Percentiles rank a stretch among this genome's conserved stretches.
Evolutionary conservation across 2,113 vertebrate species (phyloP).

Genomic region (Phylloscopus trochilus): DNA sequence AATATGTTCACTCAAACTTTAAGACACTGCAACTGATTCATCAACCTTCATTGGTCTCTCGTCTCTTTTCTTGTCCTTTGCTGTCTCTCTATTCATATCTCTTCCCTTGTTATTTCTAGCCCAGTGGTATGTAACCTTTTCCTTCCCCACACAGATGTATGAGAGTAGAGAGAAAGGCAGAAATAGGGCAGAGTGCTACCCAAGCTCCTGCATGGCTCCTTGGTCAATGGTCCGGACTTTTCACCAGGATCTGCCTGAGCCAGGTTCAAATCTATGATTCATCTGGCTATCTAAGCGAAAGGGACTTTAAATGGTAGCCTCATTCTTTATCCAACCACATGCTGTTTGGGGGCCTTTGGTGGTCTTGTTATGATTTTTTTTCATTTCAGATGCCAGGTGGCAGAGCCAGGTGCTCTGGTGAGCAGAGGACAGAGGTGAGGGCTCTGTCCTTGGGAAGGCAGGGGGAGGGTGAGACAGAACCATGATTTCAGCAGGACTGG

Average conservation of each 20-base stretch:
- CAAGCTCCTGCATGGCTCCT: background rate
- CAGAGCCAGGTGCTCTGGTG: no score
- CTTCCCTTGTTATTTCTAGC: background rate
- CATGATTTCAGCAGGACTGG: background rate
- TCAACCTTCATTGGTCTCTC: background rate
- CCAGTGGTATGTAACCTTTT: background rate
- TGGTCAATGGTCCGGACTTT: background rate
- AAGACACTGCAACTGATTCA: background rate
- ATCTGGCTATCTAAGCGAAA: background rate
- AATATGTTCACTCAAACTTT: background rate
- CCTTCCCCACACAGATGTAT: background rate
- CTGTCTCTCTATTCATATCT: background rate
- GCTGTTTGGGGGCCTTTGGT: background rate
- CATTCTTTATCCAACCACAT: background rate
- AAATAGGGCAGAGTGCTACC: background rate
- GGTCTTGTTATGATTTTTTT: background rate
- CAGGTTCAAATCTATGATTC: background rate
- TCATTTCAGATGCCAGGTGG: fast-evolving
- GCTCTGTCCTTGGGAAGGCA: background rate
- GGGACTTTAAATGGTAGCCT: background rate
- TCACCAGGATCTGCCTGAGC: background rate
- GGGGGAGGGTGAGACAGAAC: fast-evolving
- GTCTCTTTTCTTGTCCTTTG: background rate
- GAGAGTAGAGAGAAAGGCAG: background rate
- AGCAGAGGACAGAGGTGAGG: background rate